These are phyloP conservation scores for Crematogaster levior DNA, from an alignment of 2,888 invertebrate species.

Conservation along the genomic window DNA sequence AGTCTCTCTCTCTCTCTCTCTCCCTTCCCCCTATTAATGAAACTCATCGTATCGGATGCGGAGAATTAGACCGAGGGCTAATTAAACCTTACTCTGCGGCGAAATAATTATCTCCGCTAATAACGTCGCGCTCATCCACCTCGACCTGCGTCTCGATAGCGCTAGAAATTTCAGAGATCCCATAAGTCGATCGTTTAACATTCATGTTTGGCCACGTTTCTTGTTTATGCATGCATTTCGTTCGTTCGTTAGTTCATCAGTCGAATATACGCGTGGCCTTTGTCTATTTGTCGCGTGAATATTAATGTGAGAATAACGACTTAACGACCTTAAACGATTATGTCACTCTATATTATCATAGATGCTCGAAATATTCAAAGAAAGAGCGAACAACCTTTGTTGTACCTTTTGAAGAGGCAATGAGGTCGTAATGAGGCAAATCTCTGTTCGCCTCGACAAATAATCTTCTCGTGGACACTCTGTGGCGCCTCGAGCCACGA, in stretches of 20 bases:
- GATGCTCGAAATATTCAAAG: neutral
- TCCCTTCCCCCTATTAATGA: neutral
- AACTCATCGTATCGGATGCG: neutral
- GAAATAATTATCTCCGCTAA: neutral
- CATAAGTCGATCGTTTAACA: neutral
- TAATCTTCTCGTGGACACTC: neutral
- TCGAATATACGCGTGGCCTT: too few relatives aligned
- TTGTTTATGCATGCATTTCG: too few relatives aligned
- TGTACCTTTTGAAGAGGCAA: neutral
- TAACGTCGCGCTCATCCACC: neutral
- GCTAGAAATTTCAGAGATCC: neutral
- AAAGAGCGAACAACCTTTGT: neutral
- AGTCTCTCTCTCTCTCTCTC: too few relatives aligned
- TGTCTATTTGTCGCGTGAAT: neutral
- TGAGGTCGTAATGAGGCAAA: neutral
- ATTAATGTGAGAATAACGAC: neutral
- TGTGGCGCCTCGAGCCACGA: neutral
- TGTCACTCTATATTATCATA: too few relatives aligned
- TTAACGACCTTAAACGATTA: neutral
- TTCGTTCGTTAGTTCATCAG: too few relatives aligned
- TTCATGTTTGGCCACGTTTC: neutral
- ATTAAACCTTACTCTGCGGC: slow-evolving; percentile 4
- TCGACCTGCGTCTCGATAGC: neutral
- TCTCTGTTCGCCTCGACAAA: neutral
- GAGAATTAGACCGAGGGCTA: slow-evolving; percentile 16